Evolutionary conservation across 2,113 vertebrate genomes (phyloP).

Genomic region (Leiothrix lutea): DNA sequence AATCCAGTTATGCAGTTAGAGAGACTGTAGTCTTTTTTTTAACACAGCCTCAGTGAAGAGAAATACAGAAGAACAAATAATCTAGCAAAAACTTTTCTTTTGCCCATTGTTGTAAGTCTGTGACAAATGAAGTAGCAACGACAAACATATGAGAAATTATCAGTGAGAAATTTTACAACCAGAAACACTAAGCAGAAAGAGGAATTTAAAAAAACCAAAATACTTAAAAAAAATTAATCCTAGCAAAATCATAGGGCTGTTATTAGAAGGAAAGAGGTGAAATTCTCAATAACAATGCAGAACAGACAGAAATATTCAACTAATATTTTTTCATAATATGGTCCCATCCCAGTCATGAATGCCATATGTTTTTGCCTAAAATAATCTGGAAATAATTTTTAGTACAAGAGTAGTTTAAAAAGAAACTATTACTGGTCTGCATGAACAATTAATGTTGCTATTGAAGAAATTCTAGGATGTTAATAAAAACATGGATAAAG

Average conservation of each 20-base stretch:
- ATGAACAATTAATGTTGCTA: background rate
- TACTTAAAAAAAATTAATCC: background rate
- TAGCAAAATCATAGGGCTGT: background rate
- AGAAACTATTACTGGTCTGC: background rate
- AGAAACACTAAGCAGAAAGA: background rate
- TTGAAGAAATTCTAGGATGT: background rate
- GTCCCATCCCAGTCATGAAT: background rate
- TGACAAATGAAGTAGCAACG: background rate
- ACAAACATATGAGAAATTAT: background rate
- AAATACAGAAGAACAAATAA: background rate
- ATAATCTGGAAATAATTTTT: background rate
- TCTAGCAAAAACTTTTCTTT: background rate
- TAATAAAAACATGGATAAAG: background rate
- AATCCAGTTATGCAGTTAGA: background rate
- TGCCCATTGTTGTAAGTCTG: background rate
- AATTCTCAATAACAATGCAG: background rate
- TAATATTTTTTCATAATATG: background rate
- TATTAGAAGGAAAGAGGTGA: background rate
- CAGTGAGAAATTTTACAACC: background rate
- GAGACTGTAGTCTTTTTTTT: background rate
- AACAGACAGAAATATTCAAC: background rate
- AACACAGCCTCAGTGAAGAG: background rate
- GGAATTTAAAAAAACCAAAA: background rate
- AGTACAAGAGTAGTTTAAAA: background rate
- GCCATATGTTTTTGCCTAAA: background rate